Evolutionary conservation across 1,140 invertebrate genomes (phyloP), one percentile per base, ranked within the genome.

Genomic region (Leucophenga varia): DNA sequence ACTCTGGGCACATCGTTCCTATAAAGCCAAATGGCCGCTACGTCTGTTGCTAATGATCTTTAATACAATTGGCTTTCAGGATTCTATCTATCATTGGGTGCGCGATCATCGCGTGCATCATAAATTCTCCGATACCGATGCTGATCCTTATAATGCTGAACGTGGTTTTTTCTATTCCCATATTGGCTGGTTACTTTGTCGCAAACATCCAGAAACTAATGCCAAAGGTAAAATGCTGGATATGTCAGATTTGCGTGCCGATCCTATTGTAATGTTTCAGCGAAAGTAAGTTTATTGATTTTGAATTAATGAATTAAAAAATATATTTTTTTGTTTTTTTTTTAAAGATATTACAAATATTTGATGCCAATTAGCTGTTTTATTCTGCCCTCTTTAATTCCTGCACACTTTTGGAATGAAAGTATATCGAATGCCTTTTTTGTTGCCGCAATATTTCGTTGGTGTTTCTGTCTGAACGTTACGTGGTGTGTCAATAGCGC

Each of bases 401-500:
- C 95, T 0, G 82, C 88, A 14, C 86, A 85, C 50, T 79, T 79
- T 1, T 98, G 93, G 93, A 81, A 82, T 35, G 95, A 98, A 76
- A 82, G 82, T 0, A 84, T 84, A 61, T 57, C 61, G 6, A 89
- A 88, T 61, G 82, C 91, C 1, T 94, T 87, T 77, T 91, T 90
- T 71, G 80, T 95, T 1, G 79, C 87, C 9, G 84, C 86, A 1
- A 74, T 96, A 53, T 83, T 95, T 56, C 84, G 94, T 14, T 97
- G 95, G 74, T 81, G 84, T 2, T 83, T 89, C 55, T 88, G 86
- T 2, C 78, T 98, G 10, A 92, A 98, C 68, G 84, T 86, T 52
- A 97, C 95, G 1, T 98, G 95, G 94, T 78, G 93, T 18, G 93
- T 97, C 1, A 98, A 98, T 72, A 93, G 90, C 39, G 89, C 89